Percentiles rank a stretch among this genome's conserved stretches.
Conservation (phyloP, 1,140 invertebrate species). For the Scylla paramamosain region DNA sequence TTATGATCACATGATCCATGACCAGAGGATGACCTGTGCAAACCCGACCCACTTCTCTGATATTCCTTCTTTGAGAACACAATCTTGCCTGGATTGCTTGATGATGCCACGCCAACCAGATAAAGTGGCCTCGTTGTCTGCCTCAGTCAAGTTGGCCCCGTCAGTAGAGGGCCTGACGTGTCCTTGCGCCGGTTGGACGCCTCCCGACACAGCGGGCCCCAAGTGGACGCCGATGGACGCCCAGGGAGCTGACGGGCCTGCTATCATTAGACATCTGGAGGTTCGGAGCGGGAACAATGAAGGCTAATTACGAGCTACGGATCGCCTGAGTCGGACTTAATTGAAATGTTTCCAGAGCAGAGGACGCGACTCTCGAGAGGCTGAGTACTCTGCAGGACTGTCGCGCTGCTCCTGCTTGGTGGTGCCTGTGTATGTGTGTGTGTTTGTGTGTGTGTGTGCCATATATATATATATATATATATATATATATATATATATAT, state of each 20-base stretch:
- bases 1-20: not conserved
- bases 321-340: slow-evolving; percentile 42
- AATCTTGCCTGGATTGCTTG: not conserved
- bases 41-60: not conserved
- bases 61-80: not conserved
- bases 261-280: slow-evolving; percentile 66
- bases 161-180: not conserved
- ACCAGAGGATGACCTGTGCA: not conserved
- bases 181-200: not conserved
- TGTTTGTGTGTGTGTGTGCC: not conserved
- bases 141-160: not conserved
- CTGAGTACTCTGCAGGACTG: not conserved
- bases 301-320: slow-evolving; percentile 56
- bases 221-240: slow-evolving; percentile 52
- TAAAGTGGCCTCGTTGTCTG: not conserved
- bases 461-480: slow-evolving; percentile 25
- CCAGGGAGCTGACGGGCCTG: slow-evolving; percentile 41
- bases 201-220: not conserved
- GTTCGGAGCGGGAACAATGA: slow-evolving; percentile 56
- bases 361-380: not conserved
- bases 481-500: slow-evolving; percentile 32
- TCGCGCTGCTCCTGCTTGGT: not conserved
- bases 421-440: not conserved
- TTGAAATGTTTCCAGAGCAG: slow-evolving; percentile 58
- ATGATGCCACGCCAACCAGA: not conserved